phyloP scores from a whole-genome alignment of 2,888 invertebrate species.

The Ophion ellenae region DNA sequence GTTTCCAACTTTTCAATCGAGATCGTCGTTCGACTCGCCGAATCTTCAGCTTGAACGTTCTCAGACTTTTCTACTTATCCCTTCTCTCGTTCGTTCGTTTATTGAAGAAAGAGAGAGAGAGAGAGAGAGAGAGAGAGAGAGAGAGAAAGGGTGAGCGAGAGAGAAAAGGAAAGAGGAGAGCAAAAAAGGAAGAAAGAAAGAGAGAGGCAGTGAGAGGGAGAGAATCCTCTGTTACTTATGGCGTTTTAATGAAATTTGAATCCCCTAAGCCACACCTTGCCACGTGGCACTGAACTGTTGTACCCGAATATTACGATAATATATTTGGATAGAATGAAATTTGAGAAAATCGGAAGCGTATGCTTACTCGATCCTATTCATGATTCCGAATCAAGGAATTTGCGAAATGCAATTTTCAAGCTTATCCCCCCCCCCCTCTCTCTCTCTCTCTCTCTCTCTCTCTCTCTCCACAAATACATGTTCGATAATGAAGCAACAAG shows the following conservation, averaged over 20 bases:
- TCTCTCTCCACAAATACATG: no score
- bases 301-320: constrained; percentile 17
- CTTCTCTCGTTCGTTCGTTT: not conserved
- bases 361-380: not conserved
- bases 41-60: not conserved
- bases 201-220: not conserved
- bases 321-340: constrained; percentile 5
- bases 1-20: constrained; percentile 37
- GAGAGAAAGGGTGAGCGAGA: not conserved
- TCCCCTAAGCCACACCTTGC: not conserved
- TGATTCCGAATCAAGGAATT: not conserved
- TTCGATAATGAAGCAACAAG: no score
- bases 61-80: not conserved
- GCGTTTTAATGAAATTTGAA: not conserved
- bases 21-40: constrained; percentile 15
- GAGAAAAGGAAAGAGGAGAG: not conserved
- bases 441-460: not conserved
- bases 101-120: not conserved
- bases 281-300: constrained; percentile 8
- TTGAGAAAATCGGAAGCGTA: not conserved
- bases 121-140: not conserved
- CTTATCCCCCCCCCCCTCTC: constrained; percentile 1
- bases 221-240: constrained; percentile 3
- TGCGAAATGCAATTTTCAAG: constrained; percentile 23
- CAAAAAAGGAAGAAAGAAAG: not conserved